Conservation (phyloP, 64 coral and sea anemone species). For the Acropora yongei region DNA sequence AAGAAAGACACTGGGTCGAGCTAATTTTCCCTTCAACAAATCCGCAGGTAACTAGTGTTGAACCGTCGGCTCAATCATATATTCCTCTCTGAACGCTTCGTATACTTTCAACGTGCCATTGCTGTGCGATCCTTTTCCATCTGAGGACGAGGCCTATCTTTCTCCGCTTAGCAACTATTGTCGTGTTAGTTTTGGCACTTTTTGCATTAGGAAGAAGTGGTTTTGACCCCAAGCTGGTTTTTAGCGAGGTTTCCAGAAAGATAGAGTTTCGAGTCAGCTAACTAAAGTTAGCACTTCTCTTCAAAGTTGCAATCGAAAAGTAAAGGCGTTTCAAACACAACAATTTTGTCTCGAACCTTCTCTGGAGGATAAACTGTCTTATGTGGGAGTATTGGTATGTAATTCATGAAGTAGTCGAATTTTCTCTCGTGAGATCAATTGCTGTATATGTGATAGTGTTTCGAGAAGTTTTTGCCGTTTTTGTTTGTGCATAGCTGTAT, state of each 20-base stretch:
- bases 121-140: slow-evolving; percentile 87
- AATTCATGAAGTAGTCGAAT: not conserved
- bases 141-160: slow-evolving; percentile 85
- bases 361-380: slow-evolving; percentile 83
- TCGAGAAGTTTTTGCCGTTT: slow-evolving; percentile 9
- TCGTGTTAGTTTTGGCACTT: slow-evolving; percentile 69
- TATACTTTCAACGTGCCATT: slow-evolving; percentile 83
- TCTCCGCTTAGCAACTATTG: slow-evolving; percentile 48
- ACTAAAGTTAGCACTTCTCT: slow-evolving; percentile 81
- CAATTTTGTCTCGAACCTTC: slow-evolving; percentile 80
- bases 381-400: slow-evolving; percentile 77
- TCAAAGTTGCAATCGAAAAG: slow-evolving; percentile 61
- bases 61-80: not conserved
- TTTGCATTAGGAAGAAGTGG: slow-evolving; percentile 66
- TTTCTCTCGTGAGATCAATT: not conserved
- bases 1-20: too few species aligned
- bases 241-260: slow-evolving; percentile 85
- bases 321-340: slow-evolving; percentile 69
- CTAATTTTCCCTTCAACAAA: too few species aligned
- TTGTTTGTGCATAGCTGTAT: not conserved
- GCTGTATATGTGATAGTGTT: not conserved
- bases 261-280: slow-evolving; percentile 89
- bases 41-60: too few species aligned
- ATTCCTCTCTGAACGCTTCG: slow-evolving; percentile 47
- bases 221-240: slow-evolving; percentile 67